These are phyloP conservation scores for Unio delphinus DNA, from an alignment of 2,888 invertebrate species.

Conservation along the genomic window DNA sequence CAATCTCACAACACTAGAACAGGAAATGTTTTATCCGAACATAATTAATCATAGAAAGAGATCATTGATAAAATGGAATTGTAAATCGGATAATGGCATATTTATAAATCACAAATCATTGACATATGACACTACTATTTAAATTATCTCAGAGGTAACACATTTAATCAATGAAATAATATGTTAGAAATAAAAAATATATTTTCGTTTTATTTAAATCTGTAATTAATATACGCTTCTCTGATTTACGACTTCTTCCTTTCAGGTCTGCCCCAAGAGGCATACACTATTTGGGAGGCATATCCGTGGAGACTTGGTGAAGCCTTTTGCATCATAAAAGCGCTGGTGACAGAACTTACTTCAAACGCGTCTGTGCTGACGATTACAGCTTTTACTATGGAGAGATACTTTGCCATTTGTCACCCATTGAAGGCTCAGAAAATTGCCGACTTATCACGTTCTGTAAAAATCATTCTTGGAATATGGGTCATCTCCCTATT, in stretches of 20 bases:
- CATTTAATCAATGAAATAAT: too few relatives aligned
- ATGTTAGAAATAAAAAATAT: too few relatives aligned
- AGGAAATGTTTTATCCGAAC: too few relatives aligned
- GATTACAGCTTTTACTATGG: constrained; percentile 92
- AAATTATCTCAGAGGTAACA: too few relatives aligned
- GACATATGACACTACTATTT: too few relatives aligned
- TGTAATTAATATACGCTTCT: too few relatives aligned
- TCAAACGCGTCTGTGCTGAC: constrained; percentile 93
- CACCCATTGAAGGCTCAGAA: constrained; percentile 88
- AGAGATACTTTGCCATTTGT: constrained; percentile 91
- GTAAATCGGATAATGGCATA: too few relatives aligned
- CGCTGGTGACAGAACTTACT: constrained; percentile 75
- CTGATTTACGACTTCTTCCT: constrained; percentile 13
- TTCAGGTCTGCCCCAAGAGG: constrained; percentile 72
- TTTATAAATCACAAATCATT: too few relatives aligned
- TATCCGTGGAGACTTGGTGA: constrained; percentile 73
- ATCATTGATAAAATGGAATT: too few relatives aligned
- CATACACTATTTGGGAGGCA: constrained; percentile 73
- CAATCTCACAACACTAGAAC: too few relatives aligned
- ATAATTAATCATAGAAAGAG: too few relatives aligned
- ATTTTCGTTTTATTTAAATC: too few relatives aligned
- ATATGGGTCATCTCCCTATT: constrained; percentile 85
- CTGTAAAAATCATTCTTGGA: constrained; percentile 86
- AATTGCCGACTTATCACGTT: constrained; percentile 86
- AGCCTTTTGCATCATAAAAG: constrained; percentile 72